A percentile compares a stretch with the other conserved stretches of the same genome.
Conservation (phyloP, 2,113 vertebrate genomes). For the Callipepla squamata region DNA sequence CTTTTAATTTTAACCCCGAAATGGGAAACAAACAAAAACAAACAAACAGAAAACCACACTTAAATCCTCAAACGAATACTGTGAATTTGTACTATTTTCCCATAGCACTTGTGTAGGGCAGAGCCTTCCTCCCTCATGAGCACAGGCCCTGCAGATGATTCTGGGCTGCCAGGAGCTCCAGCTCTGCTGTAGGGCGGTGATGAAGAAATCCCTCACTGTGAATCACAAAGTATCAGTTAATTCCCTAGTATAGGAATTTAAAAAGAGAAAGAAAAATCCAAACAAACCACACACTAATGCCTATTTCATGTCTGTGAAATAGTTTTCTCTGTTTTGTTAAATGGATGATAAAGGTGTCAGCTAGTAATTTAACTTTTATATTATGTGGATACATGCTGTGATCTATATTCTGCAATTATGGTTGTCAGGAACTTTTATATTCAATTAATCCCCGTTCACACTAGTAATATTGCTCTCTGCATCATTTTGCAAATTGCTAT, state of each 20-base stretch:
- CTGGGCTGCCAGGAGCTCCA: not conserved
- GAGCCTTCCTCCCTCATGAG: not conserved
- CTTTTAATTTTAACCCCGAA: not conserved
- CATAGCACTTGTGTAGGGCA: not conserved
- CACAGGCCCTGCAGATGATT: not conserved
- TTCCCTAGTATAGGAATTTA: not conserved
- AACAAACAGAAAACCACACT: too few species aligned
- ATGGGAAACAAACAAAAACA: not conserved
- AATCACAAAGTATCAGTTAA: not conserved
- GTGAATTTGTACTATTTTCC: not conserved
- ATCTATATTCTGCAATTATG: conserved; percentile 61
- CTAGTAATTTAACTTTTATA: not conserved
- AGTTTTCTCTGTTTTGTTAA: conserved; percentile 41
- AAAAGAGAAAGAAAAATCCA: not conserved
- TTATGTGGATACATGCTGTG: conserved; percentile 14
- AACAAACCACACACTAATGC: not conserved
- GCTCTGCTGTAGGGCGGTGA: not conserved
- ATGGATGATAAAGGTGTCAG: conserved; percentile 6
- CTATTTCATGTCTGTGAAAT: not conserved
- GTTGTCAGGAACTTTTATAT: conserved; percentile 64
- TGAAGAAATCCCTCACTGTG: not conserved
- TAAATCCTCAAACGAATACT: not conserved
- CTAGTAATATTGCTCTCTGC: conserved; percentile 30
- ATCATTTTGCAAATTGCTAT: conserved; percentile 65
- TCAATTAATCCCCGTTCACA: conserved; percentile 54